phyloP scores from a whole-genome alignment of 2,113 vertebrate genomes.

The Sander vitreus region DNA sequence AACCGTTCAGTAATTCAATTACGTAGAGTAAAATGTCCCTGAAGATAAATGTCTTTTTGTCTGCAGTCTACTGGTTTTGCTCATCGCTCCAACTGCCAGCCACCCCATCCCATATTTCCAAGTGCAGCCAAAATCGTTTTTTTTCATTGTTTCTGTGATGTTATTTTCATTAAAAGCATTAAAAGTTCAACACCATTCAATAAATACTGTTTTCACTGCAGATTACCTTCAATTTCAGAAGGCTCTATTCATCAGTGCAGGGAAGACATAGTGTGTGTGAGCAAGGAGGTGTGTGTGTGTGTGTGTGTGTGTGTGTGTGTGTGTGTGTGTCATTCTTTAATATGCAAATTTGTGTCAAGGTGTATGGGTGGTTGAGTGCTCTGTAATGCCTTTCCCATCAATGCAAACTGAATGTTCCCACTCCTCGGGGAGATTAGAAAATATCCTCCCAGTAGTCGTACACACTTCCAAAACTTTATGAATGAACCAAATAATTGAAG shows the following conservation, averaged over 20 bases:
- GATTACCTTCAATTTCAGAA: not conserved
- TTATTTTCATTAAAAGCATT: slow-evolving; percentile 31
- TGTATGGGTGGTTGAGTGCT: slow-evolving; percentile 4
- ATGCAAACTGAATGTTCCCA: slow-evolving; percentile 6
- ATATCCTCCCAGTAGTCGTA: not conserved
- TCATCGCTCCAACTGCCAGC: slow-evolving; percentile 1
- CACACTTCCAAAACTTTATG: slow-evolving; percentile 2
- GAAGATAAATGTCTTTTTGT: slow-evolving; percentile 55
- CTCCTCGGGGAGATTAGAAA: slow-evolving; percentile 1
- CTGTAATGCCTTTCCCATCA: slow-evolving; percentile 1
- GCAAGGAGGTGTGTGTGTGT: not conserved
- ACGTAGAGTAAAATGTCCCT: slow-evolving; percentile 17
- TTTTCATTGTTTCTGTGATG: not conserved
- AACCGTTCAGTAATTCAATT: slow-evolving; percentile 46
- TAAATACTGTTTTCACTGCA: slow-evolving; percentile 5
- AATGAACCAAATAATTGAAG: not conserved
- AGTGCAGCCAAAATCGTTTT: slow-evolving; percentile 8
- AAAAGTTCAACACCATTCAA: slow-evolving; percentile 22
- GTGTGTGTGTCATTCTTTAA: not conserved
- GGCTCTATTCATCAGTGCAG: not conserved
- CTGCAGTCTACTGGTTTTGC: not conserved
- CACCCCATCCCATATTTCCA: not conserved
- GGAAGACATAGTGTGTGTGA: not conserved
- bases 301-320: not conserved
- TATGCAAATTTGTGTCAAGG: not conserved